Base-by-base conservation (phyloP, 35 echinoderm and acorn worm species). In the Patiria miniata region DNA sequence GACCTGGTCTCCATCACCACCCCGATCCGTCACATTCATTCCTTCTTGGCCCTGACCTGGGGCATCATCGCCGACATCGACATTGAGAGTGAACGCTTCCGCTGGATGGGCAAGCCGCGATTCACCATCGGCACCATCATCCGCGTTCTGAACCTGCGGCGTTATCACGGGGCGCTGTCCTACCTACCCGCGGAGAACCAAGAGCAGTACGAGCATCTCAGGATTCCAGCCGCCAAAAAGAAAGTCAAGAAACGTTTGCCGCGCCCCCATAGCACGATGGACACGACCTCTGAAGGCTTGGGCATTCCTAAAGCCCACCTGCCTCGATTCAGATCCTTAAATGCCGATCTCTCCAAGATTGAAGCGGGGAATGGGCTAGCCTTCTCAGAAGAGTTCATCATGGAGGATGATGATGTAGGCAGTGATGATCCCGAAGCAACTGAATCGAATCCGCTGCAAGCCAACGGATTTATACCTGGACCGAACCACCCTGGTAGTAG, bases 21-120 rank as follows among this genome's bases (percentile, higher is more conserved):
- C 37, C 32, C 42, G 4, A 15, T 80, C 7, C 16, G 61, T 29
- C 89, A 50, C 32, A 36, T 85, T n/a, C 79, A 91, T 87, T 99
- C 96, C 50, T 99, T 99, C 81, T 83, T 99, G 14, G 81, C 89
- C 10, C 61, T 94, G 9, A 90, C 86, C 12, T 99, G 96, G 96
- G 96, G 93, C 30, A 92, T 99, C 78, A 92, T 99, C 9, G 91
- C 96, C 10, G 96, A 99, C 39, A 94, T 99, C 8, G 96, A 99
- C 87, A 99, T 99, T 5, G 96, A 99, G 57, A 99, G 96, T 51
- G 96, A 99, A 32, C 73, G 92, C 22, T 88, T 92, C 61, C 89
- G 96, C 36, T 94, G 88, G 57, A 83, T 94, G 5, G 96, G 96
- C 15, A 81, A 42, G 29, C 58, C 90, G 50, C 86, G 96, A 1